phyloP scores from a whole-genome alignment of 2,113 vertebrate species.

The Tretioscincus oriximinensis region DNA sequence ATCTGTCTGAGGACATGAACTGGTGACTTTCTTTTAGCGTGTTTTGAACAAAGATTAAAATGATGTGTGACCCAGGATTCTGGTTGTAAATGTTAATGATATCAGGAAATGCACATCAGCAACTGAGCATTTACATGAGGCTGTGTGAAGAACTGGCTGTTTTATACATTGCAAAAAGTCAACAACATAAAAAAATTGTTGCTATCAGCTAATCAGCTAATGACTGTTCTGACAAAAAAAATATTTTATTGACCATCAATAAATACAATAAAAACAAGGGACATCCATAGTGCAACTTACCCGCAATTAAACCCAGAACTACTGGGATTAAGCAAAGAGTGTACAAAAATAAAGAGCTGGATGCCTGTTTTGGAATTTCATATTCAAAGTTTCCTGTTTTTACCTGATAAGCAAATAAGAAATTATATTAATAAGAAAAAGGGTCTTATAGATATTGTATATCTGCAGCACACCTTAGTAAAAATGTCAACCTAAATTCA shows the following conservation, averaged over 20 bases:
- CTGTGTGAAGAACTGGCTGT: neutral
- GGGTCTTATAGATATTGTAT: neutral
- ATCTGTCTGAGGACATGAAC: too few relatives aligned
- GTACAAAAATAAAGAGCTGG: slow-evolving; percentile 67
- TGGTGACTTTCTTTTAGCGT: too few relatives aligned
- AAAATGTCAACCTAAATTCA: neutral
- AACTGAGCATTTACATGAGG: neutral
- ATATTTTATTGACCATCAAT: neutral
- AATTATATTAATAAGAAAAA: neutral
- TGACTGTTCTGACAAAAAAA: neutral
- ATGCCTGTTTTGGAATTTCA: slow-evolving; percentile 56
- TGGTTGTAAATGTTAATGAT: neutral
- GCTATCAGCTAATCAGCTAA: neutral
- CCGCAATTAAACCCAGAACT: slow-evolving; percentile 59
- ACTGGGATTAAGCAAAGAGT: slow-evolving; percentile 71
- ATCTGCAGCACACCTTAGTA: slow-evolving; percentile 6
- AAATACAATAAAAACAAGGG: neutral
- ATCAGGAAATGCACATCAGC: neutral
- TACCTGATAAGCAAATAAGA: slow-evolving; percentile 73
- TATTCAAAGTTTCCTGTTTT: slow-evolving; percentile 71
- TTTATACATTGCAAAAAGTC: neutral
- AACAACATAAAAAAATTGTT: neutral
- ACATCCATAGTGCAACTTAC: slow-evolving; percentile 67
- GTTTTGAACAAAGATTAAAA: neutral
- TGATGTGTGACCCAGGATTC: neutral